These are phyloP conservation scores for Catharus ustulatus DNA, from an alignment of 2,797 vertebrate genomes.

Conservation along the genomic window DNA sequence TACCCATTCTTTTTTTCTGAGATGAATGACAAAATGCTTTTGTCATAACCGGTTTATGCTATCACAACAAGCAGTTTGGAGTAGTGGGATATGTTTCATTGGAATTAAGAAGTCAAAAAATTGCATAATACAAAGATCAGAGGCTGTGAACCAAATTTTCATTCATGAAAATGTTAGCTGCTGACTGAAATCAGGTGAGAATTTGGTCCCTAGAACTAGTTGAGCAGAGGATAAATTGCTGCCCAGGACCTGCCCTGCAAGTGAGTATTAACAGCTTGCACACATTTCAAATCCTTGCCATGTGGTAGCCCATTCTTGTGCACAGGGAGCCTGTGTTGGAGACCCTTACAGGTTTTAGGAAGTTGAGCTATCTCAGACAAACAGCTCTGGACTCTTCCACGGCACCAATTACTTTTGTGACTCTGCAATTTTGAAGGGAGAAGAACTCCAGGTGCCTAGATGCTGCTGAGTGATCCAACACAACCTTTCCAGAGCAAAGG, in stretches of 20 bases:
- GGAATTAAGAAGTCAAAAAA: not conserved
- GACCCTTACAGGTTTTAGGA: not conserved
- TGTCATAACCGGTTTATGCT: not conserved
- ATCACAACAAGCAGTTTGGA: not conserved
- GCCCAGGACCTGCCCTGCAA: not conserved
- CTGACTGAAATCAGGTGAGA: not conserved
- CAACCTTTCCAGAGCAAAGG: not conserved
- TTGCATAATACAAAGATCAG: not conserved
- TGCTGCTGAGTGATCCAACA: accelerated
- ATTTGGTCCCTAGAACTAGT: not conserved
- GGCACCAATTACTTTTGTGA: not conserved
- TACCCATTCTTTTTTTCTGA: not conserved
- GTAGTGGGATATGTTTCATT: not conserved
- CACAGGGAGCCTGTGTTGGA: accelerated
- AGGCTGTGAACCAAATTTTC: not conserved
- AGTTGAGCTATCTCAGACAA: not conserved
- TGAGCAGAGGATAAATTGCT: not conserved
- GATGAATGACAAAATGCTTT: not conserved
- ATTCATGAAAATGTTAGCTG: not conserved
- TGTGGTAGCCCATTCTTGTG: not conserved
- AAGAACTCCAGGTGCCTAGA: not conserved
- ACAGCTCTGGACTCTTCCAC: not conserved
- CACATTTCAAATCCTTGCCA: not conserved
- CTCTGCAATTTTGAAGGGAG: not conserved
- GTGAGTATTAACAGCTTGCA: not conserved